Evolutionary conservation across 2,797 vertebrate genomes (phyloP), one percentile per base, ranked within the genome.

Genomic region (Macroramphosus scolopax): DNA sequence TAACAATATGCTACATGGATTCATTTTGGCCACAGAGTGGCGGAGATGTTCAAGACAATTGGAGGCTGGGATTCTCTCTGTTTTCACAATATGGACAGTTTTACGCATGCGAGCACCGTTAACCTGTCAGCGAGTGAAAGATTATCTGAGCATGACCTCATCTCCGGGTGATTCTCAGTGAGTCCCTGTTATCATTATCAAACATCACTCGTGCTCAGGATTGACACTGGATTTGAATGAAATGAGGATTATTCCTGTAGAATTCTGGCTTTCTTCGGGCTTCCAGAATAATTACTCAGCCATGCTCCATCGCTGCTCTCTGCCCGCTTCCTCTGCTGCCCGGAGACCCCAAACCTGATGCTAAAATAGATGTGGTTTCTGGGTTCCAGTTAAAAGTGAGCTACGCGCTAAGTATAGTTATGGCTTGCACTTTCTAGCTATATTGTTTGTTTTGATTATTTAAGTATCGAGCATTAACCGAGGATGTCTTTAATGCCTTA

Each of bases 21-120:
- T 70, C 70, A 38, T 54, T 84, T 87, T 83, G 88, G 83, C 89
- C 89, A 89, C 90, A 69, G 85, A 90, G 90, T 82, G 89, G 89
- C 89, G 88, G 89, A 91, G 87, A 87, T 83, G 87, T 85, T 86
- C 87, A 82, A 83, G 79, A 77, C 75, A 86, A 82, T 80, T 38
- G 53, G 52, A 71, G 76, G 68, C 57, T 41, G 56, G 67, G 47
- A 20, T 61, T 33, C 48, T 11, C 51, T 49, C 22, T 42, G 29
- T 48, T 66, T 31, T 47, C 32, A 15, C 51, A 35, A 6, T 28
- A 13, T 46, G 61, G 39, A 17, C 56, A 24, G 30, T 52, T 66
- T 68, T 61, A 51, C 56, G 32, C 67, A 30, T 30, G 54, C 34
- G 29, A 54, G 40, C 51, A 29, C 42, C n/a, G 51, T 66, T 75